Conservation (phyloP, 2,113 vertebrate species). For the Scortum barcoo region DNA sequence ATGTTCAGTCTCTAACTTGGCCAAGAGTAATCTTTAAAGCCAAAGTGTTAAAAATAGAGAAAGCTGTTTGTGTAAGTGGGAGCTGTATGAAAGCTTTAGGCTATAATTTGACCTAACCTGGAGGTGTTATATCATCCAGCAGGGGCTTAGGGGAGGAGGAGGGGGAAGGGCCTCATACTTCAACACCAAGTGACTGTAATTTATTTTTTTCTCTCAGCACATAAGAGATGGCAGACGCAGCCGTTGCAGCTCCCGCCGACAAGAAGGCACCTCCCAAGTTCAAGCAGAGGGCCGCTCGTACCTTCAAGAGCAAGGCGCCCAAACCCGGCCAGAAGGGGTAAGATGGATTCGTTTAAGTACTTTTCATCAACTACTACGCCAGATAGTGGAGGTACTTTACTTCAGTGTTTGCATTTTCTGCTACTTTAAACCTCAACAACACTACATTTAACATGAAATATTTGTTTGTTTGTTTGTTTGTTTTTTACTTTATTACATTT, state of each 20-base stretch:
- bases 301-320: constrained; percentile 92
- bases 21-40: constrained; percentile 61
- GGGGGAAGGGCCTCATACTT: background rate
- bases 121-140: constrained; percentile 42
- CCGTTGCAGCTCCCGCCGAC: constrained; percentile 59
- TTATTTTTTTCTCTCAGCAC: constrained; percentile 19
- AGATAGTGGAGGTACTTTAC: no score
- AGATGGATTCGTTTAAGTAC: background rate
- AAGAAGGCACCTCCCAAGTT: constrained; percentile 83
- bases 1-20: constrained; percentile 2
- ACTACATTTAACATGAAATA: background rate
- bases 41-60: constrained; percentile 61
- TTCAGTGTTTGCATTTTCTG: background rate
- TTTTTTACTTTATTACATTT: no score
- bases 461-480: no score
- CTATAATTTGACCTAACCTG: constrained; percentile 43
- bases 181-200: constrained; percentile 4
- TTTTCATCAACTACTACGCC: background rate
- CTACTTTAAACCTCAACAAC: background rate
- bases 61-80: constrained; percentile 65
- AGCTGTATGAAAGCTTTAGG: constrained; percentile 31
- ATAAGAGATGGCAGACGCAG: constrained; percentile 60
- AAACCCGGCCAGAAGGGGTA: constrained; percentile 93
- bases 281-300: constrained; percentile 77
- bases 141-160: constrained; percentile 8